Evolutionary conservation across 2,888 invertebrate species (phyloP), one percentile per base, ranked within the genome.

Genomic region (Erebia aethiops): DNA sequence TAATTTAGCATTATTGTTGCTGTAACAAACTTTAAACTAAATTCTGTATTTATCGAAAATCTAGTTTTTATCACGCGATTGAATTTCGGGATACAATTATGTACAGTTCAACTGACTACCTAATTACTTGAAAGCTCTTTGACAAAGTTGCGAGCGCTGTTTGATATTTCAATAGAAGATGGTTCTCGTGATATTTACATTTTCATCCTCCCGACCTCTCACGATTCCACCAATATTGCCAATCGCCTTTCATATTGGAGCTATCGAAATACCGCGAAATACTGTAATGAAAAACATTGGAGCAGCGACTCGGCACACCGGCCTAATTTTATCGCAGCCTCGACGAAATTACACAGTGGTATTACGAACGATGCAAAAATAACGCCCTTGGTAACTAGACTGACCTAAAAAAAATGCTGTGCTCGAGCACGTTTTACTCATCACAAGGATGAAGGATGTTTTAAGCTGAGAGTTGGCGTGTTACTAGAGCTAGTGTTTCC

Each of bases 391-490:
- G 67, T 54, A 70, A 60, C 63, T 68, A 72, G 72, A 56, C 70
- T 83, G 82, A 84, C 82, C 83, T 73, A 78, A 82, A 83, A 77
- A 80, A 81, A 84, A 72, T 69, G 75, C 72, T 77, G 77, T 49
- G 13, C 84, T 86, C 79, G 74, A 82, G 81, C 87, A 88, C 88
- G 86, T 82, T 75, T 67, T 67, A 49, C 80, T 78, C 77, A 73
- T 71, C 75, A 75, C 76, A 77, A 80, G 79, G 79, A 77, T 81
- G 81, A 71, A 75, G 75, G 70, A 75, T 73, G 75, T 73, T 74
- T 76, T 71, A 71, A 71, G 54, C 54, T 8, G 18, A 18, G 18
- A 10, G 54, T 18, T 10, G 18, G 10, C 54, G 10, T 54, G 16
- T 54, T 16, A 18, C 16, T 54, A 54, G 51, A 51, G 54, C 10